A percentile compares a stretch with the other conserved stretches of the same genome.
These are phyloP conservation scores for Tetragnatha versicolor DNA, from an alignment of 1,140 invertebrate genomes.

Conservation along the genomic window DNA sequence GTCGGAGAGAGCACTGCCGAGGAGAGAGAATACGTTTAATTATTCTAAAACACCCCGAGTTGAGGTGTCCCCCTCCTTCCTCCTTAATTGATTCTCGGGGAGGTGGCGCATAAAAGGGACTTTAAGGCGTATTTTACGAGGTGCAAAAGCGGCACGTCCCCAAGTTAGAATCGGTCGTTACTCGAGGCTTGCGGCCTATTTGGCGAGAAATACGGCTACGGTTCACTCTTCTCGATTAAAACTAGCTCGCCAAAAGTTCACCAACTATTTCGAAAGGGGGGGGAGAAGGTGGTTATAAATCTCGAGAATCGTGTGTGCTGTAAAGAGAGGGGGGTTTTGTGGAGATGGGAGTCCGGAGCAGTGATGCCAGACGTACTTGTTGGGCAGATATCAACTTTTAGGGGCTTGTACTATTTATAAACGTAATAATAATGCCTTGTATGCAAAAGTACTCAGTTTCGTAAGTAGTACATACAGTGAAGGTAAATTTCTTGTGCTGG, in stretches of 20 bases:
- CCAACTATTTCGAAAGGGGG: neutral
- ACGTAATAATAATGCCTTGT: too few species aligned
- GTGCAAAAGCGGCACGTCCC: conserved; percentile 48
- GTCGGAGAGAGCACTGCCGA: neutral
- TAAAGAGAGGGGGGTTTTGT: too few species aligned
- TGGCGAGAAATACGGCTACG: conserved; percentile 36
- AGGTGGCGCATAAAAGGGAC: conserved; percentile 34
- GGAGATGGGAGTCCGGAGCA: neutral
- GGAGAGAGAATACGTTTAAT: conserved; percentile 49
- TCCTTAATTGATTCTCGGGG: conserved; percentile 36
- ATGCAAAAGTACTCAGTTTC: too few species aligned
- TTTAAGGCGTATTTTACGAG: conserved; percentile 49
- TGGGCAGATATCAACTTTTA: neutral
- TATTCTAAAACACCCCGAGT: conserved; percentile 51
- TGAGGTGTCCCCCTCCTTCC: conserved; percentile 35
- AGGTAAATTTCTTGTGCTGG: too few species aligned
- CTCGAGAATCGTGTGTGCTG: too few species aligned
- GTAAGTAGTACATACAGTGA: too few species aligned
- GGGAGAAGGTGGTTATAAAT: neutral
- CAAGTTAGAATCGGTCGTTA: conserved; percentile 46
- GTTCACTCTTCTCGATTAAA: conserved; percentile 50
- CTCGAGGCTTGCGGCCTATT: conserved; percentile 28
- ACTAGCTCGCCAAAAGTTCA: conserved; percentile 35
- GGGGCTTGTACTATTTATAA: too few species aligned
- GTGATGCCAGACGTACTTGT: neutral